phyloP scores from a whole-genome alignment of 2,797 vertebrate genomes.

The Xenentodon cancila region DNA sequence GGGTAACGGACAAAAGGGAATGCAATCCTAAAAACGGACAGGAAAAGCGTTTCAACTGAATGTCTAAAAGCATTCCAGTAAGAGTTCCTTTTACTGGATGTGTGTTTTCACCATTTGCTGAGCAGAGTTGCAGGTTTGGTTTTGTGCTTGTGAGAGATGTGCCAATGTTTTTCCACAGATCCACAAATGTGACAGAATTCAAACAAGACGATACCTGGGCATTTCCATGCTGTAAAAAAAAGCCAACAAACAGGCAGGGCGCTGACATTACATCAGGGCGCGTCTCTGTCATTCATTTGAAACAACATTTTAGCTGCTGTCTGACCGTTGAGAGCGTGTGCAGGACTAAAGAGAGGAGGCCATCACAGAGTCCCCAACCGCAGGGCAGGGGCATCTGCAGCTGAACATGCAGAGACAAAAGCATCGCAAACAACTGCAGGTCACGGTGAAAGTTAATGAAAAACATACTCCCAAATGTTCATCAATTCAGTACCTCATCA shows the following conservation, averaged over 20 bases:
- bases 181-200: conserved; percentile 76
- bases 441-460: neutral
- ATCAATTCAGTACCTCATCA: conserved; percentile 76
- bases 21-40: conserved; percentile 77
- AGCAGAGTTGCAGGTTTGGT: conserved; percentile 56
- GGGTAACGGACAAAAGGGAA: conserved; percentile 82
- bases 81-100: fast-evolving
- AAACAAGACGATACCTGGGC: conserved; percentile 58
- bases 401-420: conserved; percentile 62
- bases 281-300: neutral
- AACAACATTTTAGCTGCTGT: neutral
- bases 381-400: conserved; percentile 69
- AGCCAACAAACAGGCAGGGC: conserved; percentile 6
- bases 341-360: conserved; percentile 84
- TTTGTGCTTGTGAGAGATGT: conserved; percentile 44
- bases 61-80: neutral
- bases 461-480: neutral
- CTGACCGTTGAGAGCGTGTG: conserved; percentile 84
- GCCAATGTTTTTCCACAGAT: conserved; percentile 79
- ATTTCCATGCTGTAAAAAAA: conserved; percentile 69
- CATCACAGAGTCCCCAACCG: conserved; percentile 88
- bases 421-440: fast-evolving
- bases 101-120: conserved; percentile 69
- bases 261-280: neutral
- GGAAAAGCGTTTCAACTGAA: neutral